Percentiles rank a stretch among this genome's conserved stretches.
These are phyloP conservation scores for Macheiramphus alcinus DNA, from an alignment of 2,113 vertebrate species.

Conservation along the genomic window DNA sequence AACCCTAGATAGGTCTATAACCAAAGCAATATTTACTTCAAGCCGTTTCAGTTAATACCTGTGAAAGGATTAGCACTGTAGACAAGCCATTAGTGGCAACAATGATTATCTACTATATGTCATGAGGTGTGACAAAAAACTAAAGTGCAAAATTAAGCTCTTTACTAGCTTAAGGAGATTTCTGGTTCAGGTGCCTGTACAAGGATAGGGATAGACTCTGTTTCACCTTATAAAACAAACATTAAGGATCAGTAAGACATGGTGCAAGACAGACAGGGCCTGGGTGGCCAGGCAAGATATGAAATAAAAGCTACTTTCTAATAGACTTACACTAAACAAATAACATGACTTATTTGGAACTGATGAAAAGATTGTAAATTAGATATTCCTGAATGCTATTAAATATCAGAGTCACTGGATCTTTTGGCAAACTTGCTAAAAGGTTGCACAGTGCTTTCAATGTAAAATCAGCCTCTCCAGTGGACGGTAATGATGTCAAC, in stretches of 20 bases:
- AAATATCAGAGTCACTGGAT: background rate
- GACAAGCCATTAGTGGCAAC: constrained; percentile 14
- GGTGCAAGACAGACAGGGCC: background rate
- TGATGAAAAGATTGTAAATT: background rate
- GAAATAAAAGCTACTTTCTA: background rate
- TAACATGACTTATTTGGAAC: background rate
- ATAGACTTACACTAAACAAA: background rate
- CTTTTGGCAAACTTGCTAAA: background rate
- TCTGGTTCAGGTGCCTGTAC: background rate
- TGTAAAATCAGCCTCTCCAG: background rate
- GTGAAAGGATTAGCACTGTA: constrained; percentile 23
- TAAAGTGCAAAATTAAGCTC: constrained; percentile 47
- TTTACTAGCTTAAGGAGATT: constrained; percentile 24
- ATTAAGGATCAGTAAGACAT: background rate
- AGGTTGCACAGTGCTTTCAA: background rate
- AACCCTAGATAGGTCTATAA: background rate
- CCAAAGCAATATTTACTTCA: background rate
- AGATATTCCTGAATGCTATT: background rate
- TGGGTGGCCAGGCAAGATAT: background rate
- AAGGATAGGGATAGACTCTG: background rate
- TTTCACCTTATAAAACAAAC: constrained; percentile 25
- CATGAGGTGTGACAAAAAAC: constrained; percentile 27
- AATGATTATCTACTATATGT: background rate
- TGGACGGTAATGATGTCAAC: background rate
- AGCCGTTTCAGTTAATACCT: constrained; percentile 11